Conservation (phyloP, 2,888 invertebrate species). For the Sphaeridia pumilis region DNA sequence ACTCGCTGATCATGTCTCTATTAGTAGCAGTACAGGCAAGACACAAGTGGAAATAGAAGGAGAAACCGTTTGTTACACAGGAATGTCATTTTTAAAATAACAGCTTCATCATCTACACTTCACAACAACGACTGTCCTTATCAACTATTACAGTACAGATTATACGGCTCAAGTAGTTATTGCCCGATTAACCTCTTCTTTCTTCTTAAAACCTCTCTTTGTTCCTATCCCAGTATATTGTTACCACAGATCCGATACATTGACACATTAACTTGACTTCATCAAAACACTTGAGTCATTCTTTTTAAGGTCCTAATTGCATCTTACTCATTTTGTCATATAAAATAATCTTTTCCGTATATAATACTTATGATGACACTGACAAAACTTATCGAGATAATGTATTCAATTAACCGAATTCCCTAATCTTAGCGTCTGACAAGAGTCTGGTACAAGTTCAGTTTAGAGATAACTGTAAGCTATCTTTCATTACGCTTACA, state of each 20-base stretch:
- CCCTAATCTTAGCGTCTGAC: no score
- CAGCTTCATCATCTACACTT: neutral
- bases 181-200: no score
- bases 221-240: no score
- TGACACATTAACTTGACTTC: no score
- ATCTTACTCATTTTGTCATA: neutral
- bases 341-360: neutral
- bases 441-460: slow-evolving; percentile 2
- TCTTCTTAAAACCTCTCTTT: no score
- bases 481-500: neutral
- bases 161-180: no score
- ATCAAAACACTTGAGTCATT: no score
- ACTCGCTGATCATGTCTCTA: neutral
- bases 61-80: neutral
- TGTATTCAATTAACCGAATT: neutral
- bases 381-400: neutral
- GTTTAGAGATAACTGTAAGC: neutral
- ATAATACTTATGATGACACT: neutral
- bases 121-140: neutral
- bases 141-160: neutral
- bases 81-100: slow-evolving; percentile 1
- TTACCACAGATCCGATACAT: no score
- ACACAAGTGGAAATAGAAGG: neutral
- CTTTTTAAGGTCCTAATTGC: neutral
- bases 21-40: neutral